Base-by-base conservation (phyloP, 2,113 vertebrate genomes). In the Chionomys nivalis region DNA sequence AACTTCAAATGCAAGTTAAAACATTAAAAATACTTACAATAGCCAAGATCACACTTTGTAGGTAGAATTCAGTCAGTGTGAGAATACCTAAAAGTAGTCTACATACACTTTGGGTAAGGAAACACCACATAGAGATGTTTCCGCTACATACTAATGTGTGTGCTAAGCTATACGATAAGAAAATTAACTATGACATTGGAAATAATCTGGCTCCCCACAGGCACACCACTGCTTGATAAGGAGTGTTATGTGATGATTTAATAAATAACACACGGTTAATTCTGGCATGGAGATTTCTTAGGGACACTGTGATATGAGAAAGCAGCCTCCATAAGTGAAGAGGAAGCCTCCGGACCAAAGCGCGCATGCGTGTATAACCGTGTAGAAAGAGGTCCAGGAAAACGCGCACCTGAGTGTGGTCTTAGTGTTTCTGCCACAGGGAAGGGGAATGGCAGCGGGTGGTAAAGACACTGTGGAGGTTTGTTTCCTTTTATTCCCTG, bases 1-100 rank as follows among this genome's bases (percentile, higher is more conserved):
- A 52, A 58, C 17, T 86, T 68, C 16, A 91, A 89, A 73, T 68
- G 23, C 10, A 90, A 94, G 94, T 93, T 91, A 55, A 92, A 90
- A 75, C 39, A 61, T 75, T 94, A 89, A 94, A 91, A 86, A 96
- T 79, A 92, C 81, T 95, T 96, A 44, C 73, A 73, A 63, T 66
- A 68, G 24, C 44, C 24, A 77, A 88, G 39, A 94, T 28, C 58
- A 88, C 81, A 77, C 52, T 58, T 79, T 65, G 36, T 21, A 89
- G 52, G 55, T 75, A 63, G 70, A 94, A 85, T 88, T 66, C 36
- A 61, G 79, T 66, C 36, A 52, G 79, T 86, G 87, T 70, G 66
- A 16, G 7, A 93, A 3, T 91, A 49, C 33, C n/a, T 63, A 76
- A 90, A 89, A 36, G 83, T 63, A 75, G 6, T 36, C 12, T 31